These are phyloP conservation scores for Oreochromis grahami DNA, from an alignment of 2,797 vertebrate genomes.

Conservation along the genomic window DNA sequence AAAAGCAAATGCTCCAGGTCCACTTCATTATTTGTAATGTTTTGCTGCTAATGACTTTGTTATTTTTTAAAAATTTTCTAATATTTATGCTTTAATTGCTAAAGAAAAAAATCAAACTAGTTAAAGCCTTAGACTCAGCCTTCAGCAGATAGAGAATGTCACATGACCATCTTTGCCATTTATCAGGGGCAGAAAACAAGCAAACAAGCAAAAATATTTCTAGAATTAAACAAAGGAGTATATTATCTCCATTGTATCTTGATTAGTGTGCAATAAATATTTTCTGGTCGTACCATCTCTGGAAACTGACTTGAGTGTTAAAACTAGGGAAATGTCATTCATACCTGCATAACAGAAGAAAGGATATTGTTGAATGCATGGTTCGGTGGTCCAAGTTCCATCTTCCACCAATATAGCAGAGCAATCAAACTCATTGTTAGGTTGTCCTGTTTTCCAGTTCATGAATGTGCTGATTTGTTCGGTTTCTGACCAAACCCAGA, in stretches of 20 bases:
- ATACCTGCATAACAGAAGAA: not conserved
- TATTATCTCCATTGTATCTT: not conserved
- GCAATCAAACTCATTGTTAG: not conserved
- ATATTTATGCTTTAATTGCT: not conserved
- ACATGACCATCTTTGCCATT: too few relatives aligned
- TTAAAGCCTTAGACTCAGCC: too few relatives aligned
- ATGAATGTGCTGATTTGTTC: fast-evolving
- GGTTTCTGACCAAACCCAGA: not conserved
- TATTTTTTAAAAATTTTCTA: not conserved
- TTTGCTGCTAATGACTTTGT: too few relatives aligned
- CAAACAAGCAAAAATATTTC: too few relatives aligned
- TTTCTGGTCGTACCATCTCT: not conserved
- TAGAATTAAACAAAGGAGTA: too few relatives aligned
- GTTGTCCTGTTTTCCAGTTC: not conserved
- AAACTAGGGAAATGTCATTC: not conserved
- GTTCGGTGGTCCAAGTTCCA: not conserved
- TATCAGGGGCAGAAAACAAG: too few relatives aligned
- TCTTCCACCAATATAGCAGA: not conserved
- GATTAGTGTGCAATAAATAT: not conserved
- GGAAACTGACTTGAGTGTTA: not conserved
- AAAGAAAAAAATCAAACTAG: not conserved
- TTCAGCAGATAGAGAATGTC: too few relatives aligned
- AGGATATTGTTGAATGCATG: fast-evolving
- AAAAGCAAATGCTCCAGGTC: not conserved
- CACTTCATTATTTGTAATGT: not conserved